Base-by-base conservation (phyloP, 2,113 vertebrate species). In the Amphiprion percula region DNA sequence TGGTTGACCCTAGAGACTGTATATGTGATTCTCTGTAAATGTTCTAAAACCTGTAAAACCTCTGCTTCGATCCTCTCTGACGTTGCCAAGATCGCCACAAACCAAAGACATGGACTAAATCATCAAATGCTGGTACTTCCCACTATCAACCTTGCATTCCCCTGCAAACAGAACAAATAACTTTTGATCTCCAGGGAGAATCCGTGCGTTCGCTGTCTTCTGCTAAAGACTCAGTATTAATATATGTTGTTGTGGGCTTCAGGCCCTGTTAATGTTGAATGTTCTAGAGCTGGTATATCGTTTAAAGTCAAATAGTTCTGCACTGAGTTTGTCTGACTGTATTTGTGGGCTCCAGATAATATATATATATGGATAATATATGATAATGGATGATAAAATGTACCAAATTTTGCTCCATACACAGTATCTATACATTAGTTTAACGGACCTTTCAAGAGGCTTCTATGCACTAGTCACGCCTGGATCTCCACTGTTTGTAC, bases 101-200 rank as follows among this genome's bases (percentile, higher is more conserved):
- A 91, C 91, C 88, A 93, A 93, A 91, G 86, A 90, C 26, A 76
- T 67, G 41, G 50, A 89, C 63, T 76, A 17, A 67, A 85, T 78
- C 84, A 72, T 77, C 37, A 17, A 69, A 90, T 86, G 80, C 82
- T 88, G 89, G 73, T 79, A 59, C 17, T 60, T 83, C 44, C 72
- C 47, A 54, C 52, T 21, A 16, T 83, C 69, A 28, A 46, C 33
- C 41, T 77, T 74, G 67, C 59, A 37, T 53, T 73, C 67, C 10
- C 44, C 33, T 23, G 61, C 61, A 41, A 69, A 23, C 41, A 56
- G 64, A 74, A 80, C 33, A 74, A 79, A 81, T 37, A 1, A 46
- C 37, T 58, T 77, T 3, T 10, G 23, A 53, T 33, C 33, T 37
- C 33, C 30, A 28, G 55, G 50, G 66, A 78, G 23, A 79, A 83